Base-by-base conservation (phyloP, 2,888 invertebrate genomes). In the Drepanosiphum platanoidis region DNA sequence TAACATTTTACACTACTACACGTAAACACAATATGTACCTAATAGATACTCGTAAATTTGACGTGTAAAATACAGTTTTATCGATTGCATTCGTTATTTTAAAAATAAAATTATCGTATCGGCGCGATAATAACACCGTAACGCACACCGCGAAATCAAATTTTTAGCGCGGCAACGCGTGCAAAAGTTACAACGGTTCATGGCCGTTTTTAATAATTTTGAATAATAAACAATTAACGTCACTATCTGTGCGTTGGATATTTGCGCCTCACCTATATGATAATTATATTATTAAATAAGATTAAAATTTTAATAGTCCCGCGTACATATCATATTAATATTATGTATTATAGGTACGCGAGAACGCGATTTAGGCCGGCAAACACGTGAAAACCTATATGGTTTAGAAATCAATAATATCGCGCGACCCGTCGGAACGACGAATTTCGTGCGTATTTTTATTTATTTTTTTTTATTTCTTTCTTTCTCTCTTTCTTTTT, bases 211-310 rank as follows among this genome's bases (percentile, higher is more conserved):
- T 22, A 18, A 46, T 32, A 52, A 30, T 52, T 74, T 32, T 74
- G 46, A 74, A 74, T 52, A 74, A 74, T 32, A 46, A 74, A 74
- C 46, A 32, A 72, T 46, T 72, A 46, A 46, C 46, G 46, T 46
- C 22, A 52, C 22, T 74, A 74, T 74, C 32, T 22, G 2, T 18
- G 3, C 18, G 39, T 42, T 18, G 46, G 46, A 46, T 32, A 11
- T n/a, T n/a, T 13, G 46, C 22, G 46, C 30, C 30, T 46, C 8
- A 18, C 4, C 30, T 46, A 39, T 13, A n/a, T 30, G 11, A 27
- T 5, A 74, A 9, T 15, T 18, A 52, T 52, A 22, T 0, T 52
- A 13, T 52, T 22, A 52, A 52, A 52, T 52, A 5, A 18, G 3
- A 39, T 39, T 52, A 52, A 18, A 42, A n/a, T 8, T 42, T 42